Conservation (phyloP, 2,113 vertebrate genomes). For the Hemichromis elongatus region DNA sequence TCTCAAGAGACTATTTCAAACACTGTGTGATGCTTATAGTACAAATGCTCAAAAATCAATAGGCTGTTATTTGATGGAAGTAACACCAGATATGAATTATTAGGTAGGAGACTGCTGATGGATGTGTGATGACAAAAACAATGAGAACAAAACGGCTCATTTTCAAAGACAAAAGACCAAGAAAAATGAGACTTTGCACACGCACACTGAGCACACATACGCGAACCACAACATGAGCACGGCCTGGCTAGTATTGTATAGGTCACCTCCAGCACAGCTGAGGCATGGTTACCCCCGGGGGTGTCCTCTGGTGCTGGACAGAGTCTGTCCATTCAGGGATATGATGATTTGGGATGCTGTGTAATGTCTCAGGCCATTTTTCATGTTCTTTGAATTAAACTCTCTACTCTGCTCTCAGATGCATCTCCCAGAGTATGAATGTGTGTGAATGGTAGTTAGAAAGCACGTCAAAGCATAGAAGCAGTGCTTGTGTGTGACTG, state of each 20-base stretch:
- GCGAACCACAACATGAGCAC: background rate
- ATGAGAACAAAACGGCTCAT: conserved; percentile 39
- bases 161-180: conserved; percentile 19
- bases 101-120: conserved; percentile 15
- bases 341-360: background rate
- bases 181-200: background rate
- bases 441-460: too few species aligned
- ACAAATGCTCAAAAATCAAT: background rate
- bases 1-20: background rate
- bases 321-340: background rate
- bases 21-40: background rate
- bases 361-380: background rate
- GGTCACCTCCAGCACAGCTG: background rate
- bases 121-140: conserved; percentile 17
- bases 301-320: background rate
- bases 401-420: too few species aligned
- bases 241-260: background rate
- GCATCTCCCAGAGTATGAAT: too few species aligned
- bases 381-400: background rate
- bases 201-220: background rate
- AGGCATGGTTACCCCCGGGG: background rate
- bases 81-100: conserved; percentile 20
- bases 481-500: too few species aligned
- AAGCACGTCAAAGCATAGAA: too few species aligned
- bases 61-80: background rate